These are phyloP conservation scores for Zaprionus inermis DNA, from an alignment of 1,140 invertebrate genomes.

Conservation along the genomic window DNA sequence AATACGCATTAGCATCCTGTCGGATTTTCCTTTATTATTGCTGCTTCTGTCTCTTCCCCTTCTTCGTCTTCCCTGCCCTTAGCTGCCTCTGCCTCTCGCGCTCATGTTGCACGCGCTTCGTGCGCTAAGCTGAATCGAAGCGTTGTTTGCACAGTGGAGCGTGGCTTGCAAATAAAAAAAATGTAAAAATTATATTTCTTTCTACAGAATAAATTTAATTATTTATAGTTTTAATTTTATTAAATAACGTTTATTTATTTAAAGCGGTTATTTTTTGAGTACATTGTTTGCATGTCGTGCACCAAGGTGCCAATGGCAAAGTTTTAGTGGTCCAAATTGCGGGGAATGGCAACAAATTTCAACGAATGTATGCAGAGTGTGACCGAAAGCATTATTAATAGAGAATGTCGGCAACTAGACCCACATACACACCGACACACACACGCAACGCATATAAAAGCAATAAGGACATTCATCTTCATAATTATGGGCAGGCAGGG, in stretches of 20 bases:
- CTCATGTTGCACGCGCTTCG: conserved; percentile 48
- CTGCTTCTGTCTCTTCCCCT: conserved; percentile 25
- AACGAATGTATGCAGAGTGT: conserved; percentile 78
- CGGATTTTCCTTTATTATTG: conserved; percentile 81
- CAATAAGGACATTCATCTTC: conserved; percentile 81
- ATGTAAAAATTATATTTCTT: not conserved
- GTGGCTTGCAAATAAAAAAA: not conserved
- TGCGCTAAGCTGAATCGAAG: conserved; percentile 9
- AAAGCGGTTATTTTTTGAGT: not conserved
- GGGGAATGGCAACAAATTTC: conserved; percentile 70
- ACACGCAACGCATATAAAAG: conserved; percentile 72
- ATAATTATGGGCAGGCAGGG: conserved; percentile 60
- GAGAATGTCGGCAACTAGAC: conserved; percentile 67
- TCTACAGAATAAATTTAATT: not conserved
- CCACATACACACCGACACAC: conserved; percentile 10
- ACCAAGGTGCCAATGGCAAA: conserved; percentile 47
- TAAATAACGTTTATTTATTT: too few relatives aligned
- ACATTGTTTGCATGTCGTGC: not conserved
- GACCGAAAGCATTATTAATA: conserved; percentile 82
- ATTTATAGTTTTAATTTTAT: not conserved
- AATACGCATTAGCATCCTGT: conserved; percentile 82
- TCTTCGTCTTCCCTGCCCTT: not conserved
- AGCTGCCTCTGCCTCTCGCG: conserved; percentile 23
- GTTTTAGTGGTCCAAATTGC: conserved; percentile 41
- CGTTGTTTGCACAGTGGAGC: conserved; percentile 41